Evolutionary conservation across 2,888 invertebrate genomes (phyloP).

Genomic region (Parnassius mnemosyne): DNA sequence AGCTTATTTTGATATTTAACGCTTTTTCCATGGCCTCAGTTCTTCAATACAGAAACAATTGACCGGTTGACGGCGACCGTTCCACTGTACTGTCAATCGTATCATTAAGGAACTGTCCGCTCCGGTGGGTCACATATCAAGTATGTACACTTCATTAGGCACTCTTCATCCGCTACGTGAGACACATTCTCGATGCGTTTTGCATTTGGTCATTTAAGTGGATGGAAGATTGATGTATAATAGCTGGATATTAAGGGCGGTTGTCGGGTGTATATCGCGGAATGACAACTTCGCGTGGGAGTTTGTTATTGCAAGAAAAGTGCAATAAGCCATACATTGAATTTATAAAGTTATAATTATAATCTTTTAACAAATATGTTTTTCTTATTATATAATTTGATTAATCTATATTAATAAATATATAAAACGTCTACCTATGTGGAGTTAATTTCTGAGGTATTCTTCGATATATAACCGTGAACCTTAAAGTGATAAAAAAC

Average conservation of each 20-base stretch:
- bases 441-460: no score
- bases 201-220: conserved; percentile 55
- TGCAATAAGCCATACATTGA: not conserved
- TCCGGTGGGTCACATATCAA: conserved; percentile 69
- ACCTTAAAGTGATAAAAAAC: no score
- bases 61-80: conserved; percentile 53
- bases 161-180: conserved; percentile 58
- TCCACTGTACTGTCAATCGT: conserved; percentile 76
- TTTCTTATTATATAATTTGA: no score
- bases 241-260: conserved; percentile 56
- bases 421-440: no score
- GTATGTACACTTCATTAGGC: conserved; percentile 71
- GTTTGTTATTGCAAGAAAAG: conserved; percentile 8
- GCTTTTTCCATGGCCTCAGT: conserved; percentile 45
- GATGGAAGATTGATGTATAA: conserved; percentile 70
- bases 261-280: conserved; percentile 27
- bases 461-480: no score
- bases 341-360: not conserved
- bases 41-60: conserved; percentile 67
- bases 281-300: not conserved
- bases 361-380: no score
- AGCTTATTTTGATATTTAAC: conserved; percentile 19
- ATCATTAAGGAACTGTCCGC: conserved; percentile 63
- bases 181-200: conserved; percentile 64
- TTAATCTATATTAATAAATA: no score